Conservation (phyloP, 2,797 vertebrate species). For the Kryptolebias ocellatus region DNA sequence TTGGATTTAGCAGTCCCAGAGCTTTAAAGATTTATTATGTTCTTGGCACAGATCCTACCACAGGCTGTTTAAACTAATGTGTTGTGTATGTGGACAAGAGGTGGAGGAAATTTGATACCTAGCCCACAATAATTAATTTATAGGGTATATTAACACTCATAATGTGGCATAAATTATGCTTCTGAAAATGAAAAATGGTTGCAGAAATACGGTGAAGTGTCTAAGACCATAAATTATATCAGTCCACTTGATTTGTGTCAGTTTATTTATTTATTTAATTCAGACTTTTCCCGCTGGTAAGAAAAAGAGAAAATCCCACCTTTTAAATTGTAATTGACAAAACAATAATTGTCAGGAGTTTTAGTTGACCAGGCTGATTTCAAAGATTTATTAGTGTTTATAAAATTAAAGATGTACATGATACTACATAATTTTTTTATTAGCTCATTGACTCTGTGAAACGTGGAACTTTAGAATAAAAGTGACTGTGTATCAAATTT, state of each 20-base stretch:
- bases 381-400: too few species aligned
- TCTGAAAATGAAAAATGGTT: slow-evolving; percentile 22
- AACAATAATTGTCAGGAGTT: neutral
- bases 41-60: slow-evolving; percentile 33
- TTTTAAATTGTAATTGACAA: too few species aligned
- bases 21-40: slow-evolving; percentile 60
- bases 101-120: slow-evolving; percentile 39
- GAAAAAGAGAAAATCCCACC: neutral
- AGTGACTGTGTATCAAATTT: too few species aligned
- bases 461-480: too few species aligned
- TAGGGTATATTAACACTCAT: slow-evolving; percentile 46
- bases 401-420: too few species aligned
- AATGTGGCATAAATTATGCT: slow-evolving; percentile 23
- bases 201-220: neutral
- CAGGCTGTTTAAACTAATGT: slow-evolving; percentile 29
- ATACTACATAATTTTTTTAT: too few species aligned
- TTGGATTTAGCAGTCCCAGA: slow-evolving; percentile 28
- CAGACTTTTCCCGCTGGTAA: neutral
- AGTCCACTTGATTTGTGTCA: slow-evolving; percentile 9
- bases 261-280: neutral
- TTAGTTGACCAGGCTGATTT: too few species aligned
- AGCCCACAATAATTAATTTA: slow-evolving; percentile 46
- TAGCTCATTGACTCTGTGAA: too few species aligned
- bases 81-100: slow-evolving; percentile 28
- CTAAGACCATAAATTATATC: neutral